Conservation (phyloP, 1,140 invertebrate genomes). For the Mycetomoellerius zeteki region DNA sequence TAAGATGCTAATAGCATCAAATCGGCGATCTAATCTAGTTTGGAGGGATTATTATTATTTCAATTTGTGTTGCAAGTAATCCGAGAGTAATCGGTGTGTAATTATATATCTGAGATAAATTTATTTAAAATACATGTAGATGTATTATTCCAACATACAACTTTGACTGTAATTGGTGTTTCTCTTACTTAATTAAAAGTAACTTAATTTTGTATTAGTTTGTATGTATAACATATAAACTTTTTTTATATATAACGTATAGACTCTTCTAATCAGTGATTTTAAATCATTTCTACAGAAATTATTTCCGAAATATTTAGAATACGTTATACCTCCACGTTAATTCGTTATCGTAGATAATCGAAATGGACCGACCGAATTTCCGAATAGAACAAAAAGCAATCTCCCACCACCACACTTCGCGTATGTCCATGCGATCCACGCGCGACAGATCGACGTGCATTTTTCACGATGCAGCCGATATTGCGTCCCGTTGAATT, state of each 20-base stretch:
- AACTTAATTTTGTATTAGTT: background rate
- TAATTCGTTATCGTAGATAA: conserved; percentile 34
- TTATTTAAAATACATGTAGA: too few relatives aligned
- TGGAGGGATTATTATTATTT: too few relatives aligned
- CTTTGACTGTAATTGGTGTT: too few relatives aligned
- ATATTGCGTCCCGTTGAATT: conserved; percentile 69
- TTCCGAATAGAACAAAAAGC: conserved; percentile 50
- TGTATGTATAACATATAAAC: background rate
- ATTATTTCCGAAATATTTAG: conserved; percentile 27
- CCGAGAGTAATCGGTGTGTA: too few relatives aligned
- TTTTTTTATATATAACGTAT: background rate
- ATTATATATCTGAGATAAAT: too few relatives aligned
- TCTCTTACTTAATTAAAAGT: background rate
- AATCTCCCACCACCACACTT: background rate
- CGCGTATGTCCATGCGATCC: conserved; percentile 27
- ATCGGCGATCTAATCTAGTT: too few relatives aligned
- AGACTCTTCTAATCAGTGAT: background rate
- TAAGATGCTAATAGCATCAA: too few relatives aligned
- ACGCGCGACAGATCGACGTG: conserved; percentile 62
- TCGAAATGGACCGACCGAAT: conserved; percentile 27
- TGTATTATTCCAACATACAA: too few relatives aligned
- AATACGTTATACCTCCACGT: background rate
- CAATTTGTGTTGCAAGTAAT: too few relatives aligned
- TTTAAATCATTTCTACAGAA: too few relatives aligned
- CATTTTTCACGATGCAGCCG: conserved; percentile 60